Conservation (phyloP, 2,888 invertebrate species). For the Ectemnius cavifrons region DNA sequence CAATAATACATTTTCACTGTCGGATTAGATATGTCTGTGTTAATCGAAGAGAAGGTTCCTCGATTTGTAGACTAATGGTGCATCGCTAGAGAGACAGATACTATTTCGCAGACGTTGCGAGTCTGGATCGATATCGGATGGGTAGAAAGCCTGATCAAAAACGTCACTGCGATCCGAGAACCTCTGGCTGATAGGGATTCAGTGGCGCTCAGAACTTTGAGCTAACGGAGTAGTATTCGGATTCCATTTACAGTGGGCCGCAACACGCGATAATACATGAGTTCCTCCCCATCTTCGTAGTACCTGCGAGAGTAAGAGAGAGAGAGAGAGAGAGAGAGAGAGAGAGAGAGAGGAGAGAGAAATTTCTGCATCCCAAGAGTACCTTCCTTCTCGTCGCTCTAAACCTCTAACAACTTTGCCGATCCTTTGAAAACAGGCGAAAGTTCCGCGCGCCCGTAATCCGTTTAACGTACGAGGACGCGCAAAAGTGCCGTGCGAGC, state of each 20-base stretch:
- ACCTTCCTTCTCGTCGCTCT: neutral
- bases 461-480: neutral
- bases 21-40: slow-evolving; percentile 39
- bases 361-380: slow-evolving; percentile 7
- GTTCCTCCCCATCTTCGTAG: neutral
- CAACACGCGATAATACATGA: neutral
- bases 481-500: slow-evolving; percentile 1
- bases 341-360: neutral
- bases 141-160: neutral
- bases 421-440: neutral
- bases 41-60: slow-evolving; percentile 50
- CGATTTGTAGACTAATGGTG: slow-evolving; percentile 15
- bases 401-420: neutral
- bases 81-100: neutral
- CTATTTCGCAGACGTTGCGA: neutral
- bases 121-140: neutral
- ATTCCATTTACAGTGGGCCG: neutral
- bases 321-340: neutral
- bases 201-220: neutral
- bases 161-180: neutral
- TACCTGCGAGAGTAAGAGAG: neutral
- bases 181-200: too few species aligned
- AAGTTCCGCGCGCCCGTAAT: neutral
- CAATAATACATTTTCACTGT: slow-evolving; percentile 46
- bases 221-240: neutral